Conservation (phyloP, 2,888 invertebrate genomes). For the Brachypalpus laphriformis region DNA sequence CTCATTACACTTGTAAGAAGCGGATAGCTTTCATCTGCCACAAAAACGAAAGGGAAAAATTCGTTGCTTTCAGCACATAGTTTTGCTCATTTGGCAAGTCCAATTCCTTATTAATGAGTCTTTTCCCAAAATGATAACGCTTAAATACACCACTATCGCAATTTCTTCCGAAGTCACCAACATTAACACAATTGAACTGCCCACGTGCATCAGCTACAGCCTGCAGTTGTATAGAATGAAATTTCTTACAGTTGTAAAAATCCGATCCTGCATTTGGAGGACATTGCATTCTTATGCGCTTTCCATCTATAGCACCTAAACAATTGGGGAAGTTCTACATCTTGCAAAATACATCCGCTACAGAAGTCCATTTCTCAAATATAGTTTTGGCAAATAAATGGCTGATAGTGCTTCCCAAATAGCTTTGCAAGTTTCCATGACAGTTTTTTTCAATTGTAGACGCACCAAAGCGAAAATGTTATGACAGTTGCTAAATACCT, state of each 20-base stretch:
- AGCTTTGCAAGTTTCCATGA: constrained; percentile 47
- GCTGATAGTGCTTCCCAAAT: constrained; percentile 35
- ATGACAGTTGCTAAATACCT: constrained; percentile 33
- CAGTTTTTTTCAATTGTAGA: constrained; percentile 35
- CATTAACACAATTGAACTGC: constrained; percentile 55
- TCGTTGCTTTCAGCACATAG: neutral
- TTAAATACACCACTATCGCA: constrained; percentile 47
- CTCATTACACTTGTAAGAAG: constrained; percentile 34
- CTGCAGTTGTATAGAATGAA: no score
- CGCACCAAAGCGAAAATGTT: constrained; percentile 31
- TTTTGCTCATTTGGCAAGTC: neutral
- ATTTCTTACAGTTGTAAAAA: constrained; percentile 25
- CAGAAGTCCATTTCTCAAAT: constrained; percentile 37
- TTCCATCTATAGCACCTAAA: constrained; percentile 32
- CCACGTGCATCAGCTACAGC: constrained; percentile 41
- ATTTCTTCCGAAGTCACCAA: constrained; percentile 41
- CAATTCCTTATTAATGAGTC: neutral
- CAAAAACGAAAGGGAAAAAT: constrained; percentile 27
- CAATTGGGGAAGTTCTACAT: constrained; percentile 35
- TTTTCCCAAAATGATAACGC: constrained; percentile 45
- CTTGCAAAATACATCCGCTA: constrained; percentile 15
- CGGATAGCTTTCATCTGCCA: constrained; percentile 45
- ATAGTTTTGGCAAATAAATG: constrained; percentile 44
- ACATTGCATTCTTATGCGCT: constrained; percentile 45
- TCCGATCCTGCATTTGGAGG: constrained; percentile 28